Conservation (phyloP, 2,797 vertebrate species). For the Acanthiza pusilla region DNA sequence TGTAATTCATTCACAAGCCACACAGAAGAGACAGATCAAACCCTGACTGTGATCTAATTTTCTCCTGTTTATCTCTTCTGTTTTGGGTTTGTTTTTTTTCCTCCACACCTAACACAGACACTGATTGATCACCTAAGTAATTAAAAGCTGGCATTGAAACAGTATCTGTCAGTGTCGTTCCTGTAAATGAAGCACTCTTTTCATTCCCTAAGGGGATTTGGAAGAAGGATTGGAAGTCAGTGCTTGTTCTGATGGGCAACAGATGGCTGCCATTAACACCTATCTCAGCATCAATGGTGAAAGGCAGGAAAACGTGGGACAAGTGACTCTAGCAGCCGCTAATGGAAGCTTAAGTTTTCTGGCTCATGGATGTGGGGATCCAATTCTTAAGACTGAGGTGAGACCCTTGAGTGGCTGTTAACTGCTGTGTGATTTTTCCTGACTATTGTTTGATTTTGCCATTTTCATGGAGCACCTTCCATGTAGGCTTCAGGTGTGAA, state of each 20-base stretch:
- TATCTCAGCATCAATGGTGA: constrained; percentile 49
- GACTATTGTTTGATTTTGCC: neutral
- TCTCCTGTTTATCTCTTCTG: neutral
- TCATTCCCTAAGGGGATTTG: constrained; percentile 42
- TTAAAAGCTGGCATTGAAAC: neutral
- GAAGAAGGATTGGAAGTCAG: constrained; percentile 73
- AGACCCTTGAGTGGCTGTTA: neutral
- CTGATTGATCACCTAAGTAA: neutral
- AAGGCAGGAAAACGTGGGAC: constrained; percentile 56
- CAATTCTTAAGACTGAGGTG: constrained; percentile 76
- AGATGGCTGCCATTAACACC: constrained; percentile 59
- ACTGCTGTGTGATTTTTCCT: neutral
- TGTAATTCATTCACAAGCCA: neutral
- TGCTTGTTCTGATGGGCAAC: constrained; percentile 67
- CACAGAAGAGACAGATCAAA: neutral
- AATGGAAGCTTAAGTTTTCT: constrained; percentile 75
- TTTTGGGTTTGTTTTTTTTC: neutral
- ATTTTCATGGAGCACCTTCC: neutral
- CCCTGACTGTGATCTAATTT: neutral
- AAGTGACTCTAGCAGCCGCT: constrained; percentile 64
- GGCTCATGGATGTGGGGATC: constrained; percentile 72
- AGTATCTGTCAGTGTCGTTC: neutral
- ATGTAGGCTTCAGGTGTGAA: neutral
- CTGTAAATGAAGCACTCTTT: neutral
- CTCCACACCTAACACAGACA: neutral